phyloP scores from a whole-genome alignment of 2,797 vertebrate genomes.

The Thunnus albacares region DNA sequence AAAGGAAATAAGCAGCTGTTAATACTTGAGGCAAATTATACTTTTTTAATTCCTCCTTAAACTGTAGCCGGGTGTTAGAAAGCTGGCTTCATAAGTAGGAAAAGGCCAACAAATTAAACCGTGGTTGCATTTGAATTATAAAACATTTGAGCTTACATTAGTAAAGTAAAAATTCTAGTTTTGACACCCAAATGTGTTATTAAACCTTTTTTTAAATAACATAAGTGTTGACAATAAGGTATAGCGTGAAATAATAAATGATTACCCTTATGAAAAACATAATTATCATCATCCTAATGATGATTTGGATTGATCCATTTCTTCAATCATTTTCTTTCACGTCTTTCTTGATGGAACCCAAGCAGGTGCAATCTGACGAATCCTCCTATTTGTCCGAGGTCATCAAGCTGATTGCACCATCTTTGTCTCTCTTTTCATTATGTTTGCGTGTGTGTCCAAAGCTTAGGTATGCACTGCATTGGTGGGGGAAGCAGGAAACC shows the following conservation, averaged over 20 bases:
- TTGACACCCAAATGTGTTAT: constrained; percentile 11
- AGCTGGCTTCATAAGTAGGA: constrained; percentile 18
- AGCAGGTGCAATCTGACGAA: constrained; percentile 44
- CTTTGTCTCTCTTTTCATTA: constrained; percentile 34
- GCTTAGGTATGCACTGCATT: background rate
- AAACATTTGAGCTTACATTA: constrained; percentile 1
- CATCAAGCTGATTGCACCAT: constrained; percentile 58
- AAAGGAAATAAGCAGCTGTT: constrained; percentile 49
- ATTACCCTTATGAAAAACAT: constrained; percentile 12
- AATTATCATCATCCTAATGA: constrained; percentile 67
- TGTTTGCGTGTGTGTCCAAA: background rate
- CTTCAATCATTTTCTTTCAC: constrained; percentile 26
- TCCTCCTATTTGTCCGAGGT: constrained; percentile 43
- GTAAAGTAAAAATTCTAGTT: background rate
- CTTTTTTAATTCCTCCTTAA: constrained; percentile 65
- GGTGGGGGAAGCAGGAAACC: constrained; percentile 16
- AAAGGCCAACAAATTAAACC: constrained; percentile 42
- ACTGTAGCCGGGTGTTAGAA: constrained; percentile 21
- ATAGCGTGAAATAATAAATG: constrained; percentile 31
- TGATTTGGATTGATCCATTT: constrained; percentile 8
- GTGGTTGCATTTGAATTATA: constrained; percentile 36
- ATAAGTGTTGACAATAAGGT: background rate
- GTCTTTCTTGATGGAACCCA: constrained; percentile 6
- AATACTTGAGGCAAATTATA: constrained; percentile 55
- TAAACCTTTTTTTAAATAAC: background rate